These are phyloP conservation scores for Microtus richardsoni DNA, from an alignment of 2,113 vertebrate genomes.

Conservation along the genomic window DNA sequence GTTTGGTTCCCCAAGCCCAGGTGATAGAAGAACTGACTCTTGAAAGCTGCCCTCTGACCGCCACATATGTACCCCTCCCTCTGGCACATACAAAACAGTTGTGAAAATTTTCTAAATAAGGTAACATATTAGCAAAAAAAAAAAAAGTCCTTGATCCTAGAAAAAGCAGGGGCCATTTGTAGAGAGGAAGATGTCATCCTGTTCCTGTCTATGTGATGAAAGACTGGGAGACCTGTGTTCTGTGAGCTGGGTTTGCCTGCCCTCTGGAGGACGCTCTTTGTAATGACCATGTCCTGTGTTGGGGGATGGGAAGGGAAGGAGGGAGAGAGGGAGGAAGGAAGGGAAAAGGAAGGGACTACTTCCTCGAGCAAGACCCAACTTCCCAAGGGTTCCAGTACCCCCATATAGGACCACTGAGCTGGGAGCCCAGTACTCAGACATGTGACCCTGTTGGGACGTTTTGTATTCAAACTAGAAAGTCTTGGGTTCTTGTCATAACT, in stretches of 20 bases:
- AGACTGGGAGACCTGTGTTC: not conserved
- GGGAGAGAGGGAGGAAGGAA: not conserved
- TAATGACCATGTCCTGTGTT: rapidly evolving
- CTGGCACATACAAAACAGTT: not conserved
- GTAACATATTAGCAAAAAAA: too few species aligned
- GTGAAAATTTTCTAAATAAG: not conserved
- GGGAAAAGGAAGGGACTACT: not conserved
- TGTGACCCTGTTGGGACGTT: not conserved
- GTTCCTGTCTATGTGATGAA: not conserved
- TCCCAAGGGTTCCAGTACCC: not conserved
- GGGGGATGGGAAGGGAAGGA: not conserved
- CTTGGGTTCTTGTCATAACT: not conserved
- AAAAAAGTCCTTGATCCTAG: not conserved
- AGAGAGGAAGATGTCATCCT: not conserved
- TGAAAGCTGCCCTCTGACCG: not conserved
- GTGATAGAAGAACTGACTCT: not conserved
- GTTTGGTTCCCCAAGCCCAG: not conserved
- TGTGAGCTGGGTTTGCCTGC: constrained; percentile 52
- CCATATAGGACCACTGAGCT: not conserved
- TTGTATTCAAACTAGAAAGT: not conserved
- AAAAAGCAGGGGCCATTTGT: not conserved
- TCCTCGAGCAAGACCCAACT: not conserved
- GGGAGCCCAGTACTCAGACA: not conserved
- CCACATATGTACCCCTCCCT: not conserved
- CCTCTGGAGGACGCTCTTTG: not conserved